phyloP scores from a whole-genome alignment of 2,113 vertebrate genomes.

The Montifringilla adamsi region DNA sequence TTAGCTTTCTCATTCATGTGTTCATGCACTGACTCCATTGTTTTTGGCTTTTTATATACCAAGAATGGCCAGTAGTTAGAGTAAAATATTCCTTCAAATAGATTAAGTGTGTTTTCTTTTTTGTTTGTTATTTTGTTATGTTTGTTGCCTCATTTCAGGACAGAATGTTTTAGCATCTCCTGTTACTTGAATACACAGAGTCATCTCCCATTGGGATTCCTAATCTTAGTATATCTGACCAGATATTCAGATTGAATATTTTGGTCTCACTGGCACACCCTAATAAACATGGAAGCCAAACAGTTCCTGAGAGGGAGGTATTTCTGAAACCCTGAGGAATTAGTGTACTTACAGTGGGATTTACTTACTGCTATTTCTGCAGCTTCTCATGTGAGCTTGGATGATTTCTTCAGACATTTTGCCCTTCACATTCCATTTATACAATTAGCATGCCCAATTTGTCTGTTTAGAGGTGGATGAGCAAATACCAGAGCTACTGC shows the following conservation, averaged over 20 bases:
- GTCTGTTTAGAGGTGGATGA: background rate
- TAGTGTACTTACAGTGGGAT: background rate
- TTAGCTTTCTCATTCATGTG: background rate
- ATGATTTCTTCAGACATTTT: background rate
- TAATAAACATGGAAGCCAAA: background rate
- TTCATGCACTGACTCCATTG: background rate
- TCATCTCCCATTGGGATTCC: background rate
- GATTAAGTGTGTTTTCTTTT: background rate
- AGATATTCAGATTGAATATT: background rate
- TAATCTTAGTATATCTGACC: background rate
- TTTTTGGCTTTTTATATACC: background rate
- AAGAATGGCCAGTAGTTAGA: background rate
- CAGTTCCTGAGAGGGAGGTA: background rate
- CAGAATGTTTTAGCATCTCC: background rate
- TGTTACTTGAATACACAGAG: background rate
- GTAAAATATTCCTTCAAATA: background rate
- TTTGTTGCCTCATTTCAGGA: background rate
- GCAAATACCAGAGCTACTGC: background rate
- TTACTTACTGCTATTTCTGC: background rate
- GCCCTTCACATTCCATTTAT: background rate
- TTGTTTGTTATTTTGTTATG: background rate
- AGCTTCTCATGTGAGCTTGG: background rate
- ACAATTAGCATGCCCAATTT: background rate
- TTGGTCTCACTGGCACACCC: background rate
- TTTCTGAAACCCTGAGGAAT: background rate